A percentile compares a stretch with the other conserved stretches of the same genome.
Evolutionary conservation across 2,888 invertebrate genomes (phyloP).

Genomic region (Alentia gelatinosa): DNA sequence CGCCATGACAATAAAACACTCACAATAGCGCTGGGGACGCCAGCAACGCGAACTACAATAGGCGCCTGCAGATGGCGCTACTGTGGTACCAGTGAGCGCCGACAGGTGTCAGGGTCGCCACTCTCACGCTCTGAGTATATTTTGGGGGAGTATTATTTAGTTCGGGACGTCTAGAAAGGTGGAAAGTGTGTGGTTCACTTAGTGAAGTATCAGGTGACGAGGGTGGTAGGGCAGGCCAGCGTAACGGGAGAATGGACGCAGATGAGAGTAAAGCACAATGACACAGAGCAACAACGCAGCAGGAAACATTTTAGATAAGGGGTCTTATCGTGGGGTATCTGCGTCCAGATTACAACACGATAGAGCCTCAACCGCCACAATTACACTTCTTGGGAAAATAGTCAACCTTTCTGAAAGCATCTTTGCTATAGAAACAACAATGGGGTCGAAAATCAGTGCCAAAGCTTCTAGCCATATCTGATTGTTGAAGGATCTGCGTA

Average conservation of each 20-base stretch:
- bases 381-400: neutral
- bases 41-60: neutral
- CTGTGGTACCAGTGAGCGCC: neutral
- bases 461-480: too few species aligned
- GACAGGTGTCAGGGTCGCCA: conserved; percentile 11
- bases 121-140: neutral
- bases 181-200: conserved; percentile 32
- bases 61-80: conserved; percentile 25
- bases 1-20: neutral
- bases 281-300: neutral
- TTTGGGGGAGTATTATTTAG: neutral
- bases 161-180: neutral
- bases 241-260: neutral
- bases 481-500: too few species aligned
- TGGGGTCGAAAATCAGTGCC: too few species aligned
- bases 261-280: neutral
- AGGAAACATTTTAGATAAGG: conserved; percentile 33
- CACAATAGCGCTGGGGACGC: conserved; percentile 1
- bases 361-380: conserved; percentile 16
- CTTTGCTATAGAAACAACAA: too few species aligned
- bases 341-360: neutral
- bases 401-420: too few species aligned
- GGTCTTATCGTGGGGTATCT: conserved; percentile 30
- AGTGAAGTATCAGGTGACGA: conserved; percentile 5
- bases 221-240: neutral